Base-by-base conservation (phyloP, 2,113 vertebrate species). In the Dissostichus mawsoni region DNA sequence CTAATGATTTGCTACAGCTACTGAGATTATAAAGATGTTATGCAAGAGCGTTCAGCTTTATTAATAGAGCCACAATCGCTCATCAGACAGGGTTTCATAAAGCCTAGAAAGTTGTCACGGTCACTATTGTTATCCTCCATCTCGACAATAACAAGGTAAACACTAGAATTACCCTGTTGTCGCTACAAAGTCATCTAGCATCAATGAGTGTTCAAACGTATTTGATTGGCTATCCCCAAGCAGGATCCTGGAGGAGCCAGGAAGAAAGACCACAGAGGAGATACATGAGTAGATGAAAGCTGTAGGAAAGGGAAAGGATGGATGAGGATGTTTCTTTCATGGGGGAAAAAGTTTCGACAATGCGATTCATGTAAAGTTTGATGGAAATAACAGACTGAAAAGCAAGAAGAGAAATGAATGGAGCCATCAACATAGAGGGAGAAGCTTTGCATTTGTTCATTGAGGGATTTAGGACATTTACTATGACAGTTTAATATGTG, bases 201-300 rank as follows among this genome's bases (percentile, higher is more conserved):
- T 66, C n/a, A 33, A 5, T 14, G 17, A 10, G 55, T 8, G 50
- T 59, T 50, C n/a, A 11, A 23, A 44, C 1, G 0, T 3, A 62
- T 84, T 44, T 29, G n/a, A 67, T 62, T 71, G 66, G 55, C 48
- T 53, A 14, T 65, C 11, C 4, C 11, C 4, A 2, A 16, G 58
- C 61, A 50, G 52, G 59, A 72, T 48, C 47, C 25, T 29, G 61
- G 44, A 59, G 3, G 11, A 58, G 61, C 52, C 25, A 8, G 1
- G 16, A 55, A 52, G 11, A 53, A 17, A 52, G n/a, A 50, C 48
- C 51, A 45, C 0, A n/a, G 11, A 23, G n/a, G 17, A 66, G 63
- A 68, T 68, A 10, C 63, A 62, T 20, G 41, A 71, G 48, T 4
- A 10, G n/a, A 76, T 76, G 56, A 62, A 71, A 36, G 52, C 4